phyloP scores from a whole-genome alignment of 2,113 vertebrate genomes.

The Geococcyx californianus region DNA sequence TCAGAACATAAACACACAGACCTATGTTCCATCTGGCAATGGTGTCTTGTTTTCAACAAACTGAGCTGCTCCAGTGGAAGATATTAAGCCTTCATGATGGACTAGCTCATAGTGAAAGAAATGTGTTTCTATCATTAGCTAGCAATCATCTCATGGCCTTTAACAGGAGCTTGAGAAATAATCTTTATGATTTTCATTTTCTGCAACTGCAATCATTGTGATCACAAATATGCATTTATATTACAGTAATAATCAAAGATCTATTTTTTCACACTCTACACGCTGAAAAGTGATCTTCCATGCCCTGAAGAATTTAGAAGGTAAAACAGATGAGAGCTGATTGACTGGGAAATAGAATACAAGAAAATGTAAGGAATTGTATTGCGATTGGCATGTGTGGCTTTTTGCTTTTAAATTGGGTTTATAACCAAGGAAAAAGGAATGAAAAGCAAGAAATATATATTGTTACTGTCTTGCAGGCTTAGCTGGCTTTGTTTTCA shows the following conservation, averaged over 20 bases:
- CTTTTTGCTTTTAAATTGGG: neutral
- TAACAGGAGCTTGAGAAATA: neutral
- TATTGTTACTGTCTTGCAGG: neutral
- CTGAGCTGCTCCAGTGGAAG: neutral
- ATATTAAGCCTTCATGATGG: neutral
- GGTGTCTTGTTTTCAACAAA: conserved; percentile 1
- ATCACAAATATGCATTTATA: neutral
- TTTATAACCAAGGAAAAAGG: neutral
- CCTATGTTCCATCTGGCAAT: conserved; percentile 17
- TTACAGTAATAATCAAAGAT: neutral
- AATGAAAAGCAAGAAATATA: neutral
- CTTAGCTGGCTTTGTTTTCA: neutral
- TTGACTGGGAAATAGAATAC: neutral
- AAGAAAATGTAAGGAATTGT: neutral
- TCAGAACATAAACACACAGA: neutral
- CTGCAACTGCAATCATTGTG: neutral
- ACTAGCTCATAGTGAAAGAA: neutral
- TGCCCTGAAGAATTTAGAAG: neutral
- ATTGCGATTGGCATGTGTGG: neutral
- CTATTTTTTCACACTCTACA: neutral
- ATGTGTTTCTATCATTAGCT: neutral
- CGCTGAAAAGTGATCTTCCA: conserved; percentile 5
- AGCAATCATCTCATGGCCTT: neutral
- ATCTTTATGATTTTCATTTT: neutral
- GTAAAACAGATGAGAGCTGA: neutral